A percentile compares a stretch with the other conserved stretches of the same genome.
These are phyloP conservation scores for Spizaetus ornatus DNA, from an alignment of 2,113 vertebrate genomes.

Conservation along the genomic window DNA sequence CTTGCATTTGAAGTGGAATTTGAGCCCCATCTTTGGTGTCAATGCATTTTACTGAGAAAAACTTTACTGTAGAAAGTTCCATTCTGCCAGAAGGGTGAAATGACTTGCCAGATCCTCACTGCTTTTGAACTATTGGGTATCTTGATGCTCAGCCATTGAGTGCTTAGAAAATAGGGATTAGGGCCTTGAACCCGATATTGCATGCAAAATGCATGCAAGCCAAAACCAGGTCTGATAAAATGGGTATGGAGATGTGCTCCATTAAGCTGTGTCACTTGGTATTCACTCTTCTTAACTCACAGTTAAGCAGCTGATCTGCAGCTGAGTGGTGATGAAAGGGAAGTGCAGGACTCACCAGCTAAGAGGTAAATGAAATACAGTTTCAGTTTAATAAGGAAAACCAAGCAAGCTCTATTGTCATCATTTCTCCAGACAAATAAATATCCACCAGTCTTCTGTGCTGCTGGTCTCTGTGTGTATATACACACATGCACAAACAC, in stretches of 20 bases:
- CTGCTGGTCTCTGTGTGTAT: background rate
- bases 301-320: background rate
- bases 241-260: background rate
- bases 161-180: background rate
- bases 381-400: background rate
- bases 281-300: background rate
- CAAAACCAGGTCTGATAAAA: background rate
- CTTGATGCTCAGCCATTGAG: background rate
- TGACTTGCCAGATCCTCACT: background rate
- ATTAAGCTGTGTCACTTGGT: background rate
- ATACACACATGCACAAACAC: fast-evolving
- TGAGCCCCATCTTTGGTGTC: background rate
- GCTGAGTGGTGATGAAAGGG: background rate
- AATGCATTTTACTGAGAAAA: background rate
- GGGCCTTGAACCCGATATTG: background rate
- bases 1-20: background rate
- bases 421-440: background rate
- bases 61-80: background rate
- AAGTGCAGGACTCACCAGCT: background rate
- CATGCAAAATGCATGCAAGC: background rate
- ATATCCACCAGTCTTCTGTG: background rate
- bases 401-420: background rate
- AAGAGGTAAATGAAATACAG: background rate
- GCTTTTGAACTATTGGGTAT: background rate
- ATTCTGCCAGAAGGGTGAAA: background rate